A percentile compares a stretch with the other conserved stretches of the same genome.
These are phyloP conservation scores for Notothenia rossii DNA, from an alignment of 2,113 vertebrate species.

Conservation along the genomic window DNA sequence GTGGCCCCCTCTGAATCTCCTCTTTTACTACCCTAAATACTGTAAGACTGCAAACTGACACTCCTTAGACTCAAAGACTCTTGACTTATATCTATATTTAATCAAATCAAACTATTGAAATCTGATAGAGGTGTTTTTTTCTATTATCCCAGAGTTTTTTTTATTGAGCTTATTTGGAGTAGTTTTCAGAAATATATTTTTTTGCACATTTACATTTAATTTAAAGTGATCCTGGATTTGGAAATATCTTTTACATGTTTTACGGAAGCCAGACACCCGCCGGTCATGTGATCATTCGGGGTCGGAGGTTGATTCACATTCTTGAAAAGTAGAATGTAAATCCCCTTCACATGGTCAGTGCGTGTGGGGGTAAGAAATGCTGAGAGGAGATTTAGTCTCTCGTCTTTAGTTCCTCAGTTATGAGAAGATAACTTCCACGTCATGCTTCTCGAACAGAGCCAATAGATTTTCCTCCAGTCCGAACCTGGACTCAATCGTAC, in stretches of 20 bases:
- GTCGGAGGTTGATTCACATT: background rate
- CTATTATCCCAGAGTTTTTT: background rate
- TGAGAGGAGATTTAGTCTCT: conserved; percentile 7
- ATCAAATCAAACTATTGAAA: too few species aligned
- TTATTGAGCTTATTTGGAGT: background rate
- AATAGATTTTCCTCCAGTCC: background rate
- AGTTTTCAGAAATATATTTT: background rate
- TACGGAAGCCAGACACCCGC: conserved; percentile 39
- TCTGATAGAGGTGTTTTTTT: too few species aligned
- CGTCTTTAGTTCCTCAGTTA: background rate
- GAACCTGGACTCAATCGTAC: conserved; percentile 8
- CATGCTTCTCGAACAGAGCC: background rate
- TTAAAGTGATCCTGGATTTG: background rate
- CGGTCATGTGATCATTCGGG: background rate
- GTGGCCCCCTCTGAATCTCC: background rate
- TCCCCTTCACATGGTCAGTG: background rate
- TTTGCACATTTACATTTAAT: conserved; percentile 15
- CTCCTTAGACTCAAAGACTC: background rate
- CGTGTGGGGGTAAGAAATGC: background rate
- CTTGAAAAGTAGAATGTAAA: background rate
- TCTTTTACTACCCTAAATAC: too few species aligned
- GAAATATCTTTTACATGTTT: conserved; percentile 29
- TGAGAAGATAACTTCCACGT: too few species aligned
- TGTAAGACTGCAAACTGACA: too few species aligned
- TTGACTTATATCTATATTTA: background rate